Base-by-base conservation (phyloP, 1,140 invertebrate species). In the Acromyrmex echinatior region DNA sequence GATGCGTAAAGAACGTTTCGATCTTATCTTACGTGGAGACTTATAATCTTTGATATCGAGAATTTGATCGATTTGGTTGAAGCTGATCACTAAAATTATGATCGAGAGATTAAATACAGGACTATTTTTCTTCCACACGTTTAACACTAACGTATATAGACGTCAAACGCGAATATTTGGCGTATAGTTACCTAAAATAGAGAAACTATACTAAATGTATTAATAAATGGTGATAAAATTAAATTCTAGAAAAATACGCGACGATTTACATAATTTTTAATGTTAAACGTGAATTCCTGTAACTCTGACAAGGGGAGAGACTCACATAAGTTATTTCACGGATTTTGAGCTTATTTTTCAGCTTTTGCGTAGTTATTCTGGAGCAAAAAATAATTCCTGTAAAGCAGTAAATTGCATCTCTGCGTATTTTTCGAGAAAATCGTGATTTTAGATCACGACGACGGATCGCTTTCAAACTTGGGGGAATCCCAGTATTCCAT, bases 251-350 rank as follows among this genome's bases (percentile, higher is more conserved):
- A 84, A 76, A 84, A 58, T 45, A 74, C 12, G 39, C 39, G 1
- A 21, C 2, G 18, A 7, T 62, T 49, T 39, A 71, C 51, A 70
- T 80, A 39, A 39, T 62, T 76, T 82, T 82, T 84, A 84, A 84
- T 84, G 80, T 84, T 84, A 84, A 84, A 84, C 80, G 70, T 84
- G 80, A 84, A 76, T 45, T 84, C 53, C 56, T 82, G 53, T 73
- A 82, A 31, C 7, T 76, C n/a, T 74, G 49, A 35, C 31, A 35
- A 35, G 31, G 31, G 5, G 31, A 35, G 31, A 35, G 31, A 35
- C 0, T 35, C 31, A 35, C 31, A 35, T 35, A 35, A 35, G 31
- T 35, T 25, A 35, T 35, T 35, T 35, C 31, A 35, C 31, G 31
- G 5, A 35, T 35, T 35, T 35, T 35, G 31, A 35, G 21, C 21